phyloP scores from a whole-genome alignment of 1,140 invertebrate genomes.

The Pollicipes pollicipes region DNA sequence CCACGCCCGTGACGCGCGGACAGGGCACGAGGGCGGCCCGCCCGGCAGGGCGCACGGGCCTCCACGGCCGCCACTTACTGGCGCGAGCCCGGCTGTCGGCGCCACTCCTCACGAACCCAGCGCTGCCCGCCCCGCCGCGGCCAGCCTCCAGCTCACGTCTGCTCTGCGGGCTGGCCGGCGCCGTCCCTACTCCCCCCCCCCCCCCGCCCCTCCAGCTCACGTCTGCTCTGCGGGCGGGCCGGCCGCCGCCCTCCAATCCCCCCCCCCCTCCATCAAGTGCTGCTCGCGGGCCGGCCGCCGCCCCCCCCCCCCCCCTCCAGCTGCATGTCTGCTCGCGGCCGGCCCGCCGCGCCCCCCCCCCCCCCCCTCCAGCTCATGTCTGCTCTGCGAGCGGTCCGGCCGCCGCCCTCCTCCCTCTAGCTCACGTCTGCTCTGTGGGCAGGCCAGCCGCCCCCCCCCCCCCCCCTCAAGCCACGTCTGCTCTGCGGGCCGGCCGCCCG shows the following conservation, averaged over 20 bases:
- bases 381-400: too few relatives aligned
- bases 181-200: too few relatives aligned
- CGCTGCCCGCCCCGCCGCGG: not conserved
- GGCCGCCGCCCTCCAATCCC: conserved; percentile 5
- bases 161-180: too few relatives aligned
- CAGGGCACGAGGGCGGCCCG: too few relatives aligned
- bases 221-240: conserved; percentile 9
- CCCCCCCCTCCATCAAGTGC: too few relatives aligned
- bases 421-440: conserved; percentile 14
- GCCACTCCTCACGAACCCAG: too few relatives aligned
- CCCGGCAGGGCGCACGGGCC: too few relatives aligned
- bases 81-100: too few relatives aligned
- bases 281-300: not conserved
- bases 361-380: not conserved
- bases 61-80: too few relatives aligned
- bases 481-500: too few relatives aligned
- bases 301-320: not conserved
- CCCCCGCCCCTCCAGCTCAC: conserved; percentile 13
- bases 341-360: not conserved
- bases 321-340: not conserved
- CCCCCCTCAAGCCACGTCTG: too few relatives aligned
- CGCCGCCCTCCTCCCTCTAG: not conserved
- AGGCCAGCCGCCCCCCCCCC: conserved; percentile 6
- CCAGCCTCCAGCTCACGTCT: not conserved
- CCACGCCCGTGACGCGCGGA: too few relatives aligned